A percentile compares a stretch with the other conserved stretches of the same genome.
phyloP scores from a whole-genome alignment of 2,888 invertebrate species.

The Pharmacophagus antenor region DNA sequence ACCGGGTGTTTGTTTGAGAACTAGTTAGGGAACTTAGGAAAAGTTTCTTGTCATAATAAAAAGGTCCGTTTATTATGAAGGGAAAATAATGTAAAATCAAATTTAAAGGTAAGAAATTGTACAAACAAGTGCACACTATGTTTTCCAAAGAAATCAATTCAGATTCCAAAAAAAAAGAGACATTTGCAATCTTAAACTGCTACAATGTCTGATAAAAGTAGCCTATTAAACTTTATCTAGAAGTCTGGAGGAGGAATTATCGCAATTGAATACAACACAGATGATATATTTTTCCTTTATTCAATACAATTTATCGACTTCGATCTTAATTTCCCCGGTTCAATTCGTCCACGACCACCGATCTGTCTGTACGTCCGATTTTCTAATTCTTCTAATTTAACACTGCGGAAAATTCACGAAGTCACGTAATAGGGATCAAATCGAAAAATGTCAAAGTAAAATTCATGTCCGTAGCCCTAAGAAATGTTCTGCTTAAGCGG shows the following conservation, averaged over 20 bases:
- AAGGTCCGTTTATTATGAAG: neutral
- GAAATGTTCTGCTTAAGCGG: too few relatives aligned
- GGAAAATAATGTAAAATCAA: neutral
- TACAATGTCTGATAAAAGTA: too few relatives aligned
- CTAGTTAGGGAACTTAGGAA: slow-evolving; percentile 12
- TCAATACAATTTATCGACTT: neutral
- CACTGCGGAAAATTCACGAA: neutral
- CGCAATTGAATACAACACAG: too few relatives aligned
- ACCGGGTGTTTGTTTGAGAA: slow-evolving; percentile 8
- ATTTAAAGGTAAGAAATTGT: neutral
- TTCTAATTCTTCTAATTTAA: slow-evolving; percentile 20
- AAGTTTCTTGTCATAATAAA: neutral
- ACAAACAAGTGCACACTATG: neutral
- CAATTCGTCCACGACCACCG: neutral
- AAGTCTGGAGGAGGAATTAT: too few relatives aligned
- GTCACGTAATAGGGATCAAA: neutral
- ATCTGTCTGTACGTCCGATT: slow-evolving; percentile 7
- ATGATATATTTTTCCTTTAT: neutral
- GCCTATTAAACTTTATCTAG: too few relatives aligned
- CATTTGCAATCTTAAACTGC: too few relatives aligned
- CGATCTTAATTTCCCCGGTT: neutral
- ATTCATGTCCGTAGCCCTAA: too few relatives aligned
- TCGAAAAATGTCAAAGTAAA: too few relatives aligned
- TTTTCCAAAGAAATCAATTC: too few relatives aligned
- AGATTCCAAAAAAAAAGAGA: too few relatives aligned